These are phyloP conservation scores for Manis javanica DNA, from an alignment of 2,797 vertebrate species.

Conservation along the genomic window DNA sequence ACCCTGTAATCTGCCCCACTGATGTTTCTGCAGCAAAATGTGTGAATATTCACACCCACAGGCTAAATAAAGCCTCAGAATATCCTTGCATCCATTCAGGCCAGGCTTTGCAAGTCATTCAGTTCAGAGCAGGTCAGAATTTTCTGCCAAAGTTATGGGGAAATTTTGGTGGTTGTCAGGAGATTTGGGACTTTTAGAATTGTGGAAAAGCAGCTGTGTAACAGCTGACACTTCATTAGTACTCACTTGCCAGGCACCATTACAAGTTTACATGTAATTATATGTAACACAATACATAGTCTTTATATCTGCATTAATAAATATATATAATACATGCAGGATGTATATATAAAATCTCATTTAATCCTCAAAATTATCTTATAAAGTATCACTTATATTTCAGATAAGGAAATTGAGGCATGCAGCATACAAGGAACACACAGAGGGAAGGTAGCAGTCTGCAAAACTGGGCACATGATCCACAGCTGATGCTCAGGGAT, in stretches of 20 bases:
- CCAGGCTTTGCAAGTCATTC: not conserved
- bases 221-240: not conserved
- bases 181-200: constrained; percentile 18
- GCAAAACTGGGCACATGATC: not conserved
- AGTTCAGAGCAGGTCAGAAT: not conserved
- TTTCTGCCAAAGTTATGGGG: not conserved
- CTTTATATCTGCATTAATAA: not conserved
- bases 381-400: not conserved
- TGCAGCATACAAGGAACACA: not conserved
- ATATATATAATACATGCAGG: not conserved
- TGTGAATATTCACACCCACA: not conserved
- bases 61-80: not conserved
- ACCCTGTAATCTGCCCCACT: not conserved
- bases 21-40: not conserved
- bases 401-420: not conserved
- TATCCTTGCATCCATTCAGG: not conserved
- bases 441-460: not conserved
- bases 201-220: not conserved
- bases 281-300: too few species aligned
- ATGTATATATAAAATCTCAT: not conserved
- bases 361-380: not conserved
- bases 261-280: not conserved
- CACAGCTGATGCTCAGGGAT: too few species aligned
- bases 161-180: not conserved
- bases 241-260: not conserved